phyloP scores from a whole-genome alignment of 1,140 invertebrate species.

The Drosophila tropicalis region DNA sequence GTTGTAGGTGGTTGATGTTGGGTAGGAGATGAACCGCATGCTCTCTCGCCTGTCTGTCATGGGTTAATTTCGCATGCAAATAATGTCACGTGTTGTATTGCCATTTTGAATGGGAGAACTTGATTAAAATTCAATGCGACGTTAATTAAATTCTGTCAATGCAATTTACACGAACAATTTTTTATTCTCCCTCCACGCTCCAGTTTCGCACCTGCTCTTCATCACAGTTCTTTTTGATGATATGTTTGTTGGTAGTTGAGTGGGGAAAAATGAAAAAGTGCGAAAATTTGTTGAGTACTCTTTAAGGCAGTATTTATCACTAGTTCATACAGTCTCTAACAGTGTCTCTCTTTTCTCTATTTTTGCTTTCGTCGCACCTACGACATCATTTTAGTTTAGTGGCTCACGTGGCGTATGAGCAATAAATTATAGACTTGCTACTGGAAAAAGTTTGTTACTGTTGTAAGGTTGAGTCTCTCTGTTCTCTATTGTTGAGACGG shows the following conservation, averaged over 20 bases:
- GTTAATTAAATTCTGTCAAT: conserved; percentile 78
- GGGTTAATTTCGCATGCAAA: conserved; percentile 79
- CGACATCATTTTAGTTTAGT: conserved; percentile 16
- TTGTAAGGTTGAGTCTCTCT: conserved; percentile 43
- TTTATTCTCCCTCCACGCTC: neutral
- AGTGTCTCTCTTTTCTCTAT: no score
- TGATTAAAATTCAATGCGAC: conserved; percentile 79
- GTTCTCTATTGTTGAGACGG: conserved; percentile 30
- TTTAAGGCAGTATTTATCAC: conserved; percentile 22
- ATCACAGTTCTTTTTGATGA: neutral
- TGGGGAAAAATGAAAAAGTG: neutral
- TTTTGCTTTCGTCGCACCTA: conserved; percentile 17
- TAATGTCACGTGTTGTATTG: conserved; percentile 74
- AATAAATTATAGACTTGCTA: conserved; percentile 62
- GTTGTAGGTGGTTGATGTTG: neutral
- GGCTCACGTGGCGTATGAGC: conserved; percentile 68
- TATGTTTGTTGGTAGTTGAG: neutral
- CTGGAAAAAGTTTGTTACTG: conserved; percentile 5
- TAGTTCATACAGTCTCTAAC: no score
- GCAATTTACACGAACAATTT: conserved; percentile 57
- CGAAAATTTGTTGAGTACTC: neutral
- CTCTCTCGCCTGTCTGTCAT: conserved; percentile 47
- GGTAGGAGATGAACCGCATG: conserved; percentile 13
- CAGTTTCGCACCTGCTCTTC: neutral
- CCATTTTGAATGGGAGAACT: conserved; percentile 67